A percentile compares a stretch with the other conserved stretches of the same genome.
Evolutionary conservation across 2,113 vertebrate genomes (phyloP).

Genomic region (Progne subis): DNA sequence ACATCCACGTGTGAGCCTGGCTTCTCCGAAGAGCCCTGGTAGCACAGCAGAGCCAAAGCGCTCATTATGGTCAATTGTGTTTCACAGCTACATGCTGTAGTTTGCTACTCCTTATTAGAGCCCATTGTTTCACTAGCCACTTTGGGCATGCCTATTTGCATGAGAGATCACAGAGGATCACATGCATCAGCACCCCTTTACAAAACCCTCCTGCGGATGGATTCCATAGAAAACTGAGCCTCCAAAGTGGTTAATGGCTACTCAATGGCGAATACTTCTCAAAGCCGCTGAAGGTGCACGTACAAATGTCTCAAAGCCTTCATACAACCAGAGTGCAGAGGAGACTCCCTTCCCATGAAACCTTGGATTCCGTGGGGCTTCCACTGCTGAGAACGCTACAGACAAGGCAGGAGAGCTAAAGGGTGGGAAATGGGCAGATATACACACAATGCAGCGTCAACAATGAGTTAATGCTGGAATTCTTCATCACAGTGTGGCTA

Average conservation of each 20-base stretch:
- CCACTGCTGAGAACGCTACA: neutral
- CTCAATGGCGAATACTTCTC: neutral
- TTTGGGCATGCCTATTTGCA: neutral
- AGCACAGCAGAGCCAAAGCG: neutral
- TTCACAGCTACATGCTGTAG: neutral
- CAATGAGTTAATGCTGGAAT: neutral
- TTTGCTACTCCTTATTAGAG: neutral
- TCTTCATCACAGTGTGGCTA: neutral
- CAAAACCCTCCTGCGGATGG: neutral
- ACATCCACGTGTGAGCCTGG: neutral
- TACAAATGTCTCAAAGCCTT: neutral
- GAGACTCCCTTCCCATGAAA: neutral
- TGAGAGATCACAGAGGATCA: neutral
- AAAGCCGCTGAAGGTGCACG: rapidly evolving
- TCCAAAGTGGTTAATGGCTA: neutral
- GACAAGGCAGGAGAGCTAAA: neutral
- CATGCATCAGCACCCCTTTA: neutral
- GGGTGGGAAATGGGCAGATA: neutral
- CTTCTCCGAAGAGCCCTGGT: neutral
- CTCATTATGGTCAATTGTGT: neutral
- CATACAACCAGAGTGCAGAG: neutral
- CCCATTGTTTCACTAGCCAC: neutral
- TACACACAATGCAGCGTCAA: rapidly evolving
- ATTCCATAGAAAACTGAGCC: neutral
- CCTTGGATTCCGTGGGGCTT: neutral